These are phyloP conservation scores for Hololepta plana DNA, from an alignment of 2,888 invertebrate genomes.

Conservation along the genomic window DNA sequence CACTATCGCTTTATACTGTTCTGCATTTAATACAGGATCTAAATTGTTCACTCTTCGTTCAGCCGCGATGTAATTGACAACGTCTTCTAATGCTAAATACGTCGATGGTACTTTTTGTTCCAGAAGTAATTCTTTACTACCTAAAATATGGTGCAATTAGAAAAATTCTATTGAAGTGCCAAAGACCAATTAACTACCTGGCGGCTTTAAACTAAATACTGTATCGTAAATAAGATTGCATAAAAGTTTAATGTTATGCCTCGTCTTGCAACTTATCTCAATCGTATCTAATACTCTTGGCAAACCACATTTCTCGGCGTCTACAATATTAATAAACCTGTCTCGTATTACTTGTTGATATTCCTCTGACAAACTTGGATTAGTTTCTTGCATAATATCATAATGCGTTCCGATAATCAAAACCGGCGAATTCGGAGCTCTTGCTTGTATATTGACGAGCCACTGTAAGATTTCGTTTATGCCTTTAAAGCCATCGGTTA, in stretches of 20 bases:
- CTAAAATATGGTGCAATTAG: slow-evolving; percentile 25
- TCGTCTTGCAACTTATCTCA: slow-evolving; percentile 76
- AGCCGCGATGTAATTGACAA: slow-evolving; percentile 62
- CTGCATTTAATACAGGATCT: slow-evolving; percentile 70
- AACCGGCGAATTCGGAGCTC: slow-evolving; percentile 92
- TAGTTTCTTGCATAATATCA: slow-evolving; percentile 58
- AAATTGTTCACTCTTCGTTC: slow-evolving; percentile 49
- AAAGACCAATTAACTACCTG: too few species aligned
- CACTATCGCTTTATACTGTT: slow-evolving; percentile 49
- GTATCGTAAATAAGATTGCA: slow-evolving; percentile 88
- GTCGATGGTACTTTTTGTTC: slow-evolving; percentile 93
- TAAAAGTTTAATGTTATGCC: slow-evolving; percentile 75
- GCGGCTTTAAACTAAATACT: slow-evolving; percentile 77
- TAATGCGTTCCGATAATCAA: slow-evolving; percentile 94
- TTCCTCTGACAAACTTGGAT: slow-evolving; percentile 46
- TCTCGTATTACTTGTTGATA: slow-evolving; percentile 78
- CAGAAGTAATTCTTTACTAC: slow-evolving; percentile 74
- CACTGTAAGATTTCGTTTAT: slow-evolving; percentile 83
- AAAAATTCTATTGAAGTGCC: too few species aligned
- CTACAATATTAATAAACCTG: slow-evolving; percentile 79
- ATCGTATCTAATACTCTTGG: slow-evolving; percentile 85
- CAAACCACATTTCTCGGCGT: slow-evolving; percentile 89
- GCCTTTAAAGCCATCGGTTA: slow-evolving; percentile 80
- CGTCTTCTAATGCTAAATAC: slow-evolving; percentile 87
- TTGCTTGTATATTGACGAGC: slow-evolving; percentile 85